Evolutionary conservation across 1,140 invertebrate genomes (phyloP).

Genomic region (Pseudomyrmex pallidus): DNA sequence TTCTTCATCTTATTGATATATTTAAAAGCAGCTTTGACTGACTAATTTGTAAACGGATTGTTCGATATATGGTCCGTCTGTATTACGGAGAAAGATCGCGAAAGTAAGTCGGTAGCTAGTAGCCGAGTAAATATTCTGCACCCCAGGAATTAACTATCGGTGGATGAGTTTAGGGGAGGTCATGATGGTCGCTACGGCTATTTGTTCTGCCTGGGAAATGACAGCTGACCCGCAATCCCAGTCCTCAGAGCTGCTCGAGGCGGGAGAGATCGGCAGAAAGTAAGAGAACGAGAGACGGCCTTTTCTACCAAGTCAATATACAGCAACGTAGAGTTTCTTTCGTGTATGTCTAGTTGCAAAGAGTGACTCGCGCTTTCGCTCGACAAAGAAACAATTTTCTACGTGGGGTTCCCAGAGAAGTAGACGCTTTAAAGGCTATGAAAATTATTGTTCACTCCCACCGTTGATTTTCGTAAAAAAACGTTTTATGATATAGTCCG

Average conservation of each 20-base stretch:
- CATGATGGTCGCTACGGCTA: constrained; percentile 69
- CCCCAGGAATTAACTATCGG: constrained; percentile 67
- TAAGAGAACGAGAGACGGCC: constrained; percentile 12
- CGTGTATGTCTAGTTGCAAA: constrained; percentile 17
- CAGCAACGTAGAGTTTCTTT: constrained; percentile 31
- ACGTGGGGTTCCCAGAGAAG: too few relatives aligned
- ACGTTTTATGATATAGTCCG: constrained; percentile 15
- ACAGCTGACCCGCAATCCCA: constrained; percentile 74
- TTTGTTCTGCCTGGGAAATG: constrained; percentile 75
- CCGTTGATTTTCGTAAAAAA: background rate
- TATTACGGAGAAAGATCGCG: constrained; percentile 28
- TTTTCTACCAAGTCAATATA: constrained; percentile 21
- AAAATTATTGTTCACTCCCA: constrained; percentile 1
- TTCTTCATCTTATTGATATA: background rate
- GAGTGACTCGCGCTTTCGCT: constrained; percentile 42
- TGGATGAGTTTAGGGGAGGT: constrained; percentile 71
- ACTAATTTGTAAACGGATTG: constrained; percentile 13
- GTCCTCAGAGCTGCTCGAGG: constrained; percentile 63
- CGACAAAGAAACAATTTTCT: constrained; percentile 7
- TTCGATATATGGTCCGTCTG: constrained; percentile 3
- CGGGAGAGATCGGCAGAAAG: constrained; percentile 22
- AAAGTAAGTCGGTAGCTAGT: constrained; percentile 68
- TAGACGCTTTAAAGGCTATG: constrained; percentile 21
- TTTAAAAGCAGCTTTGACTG: background rate
- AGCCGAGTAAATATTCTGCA: constrained; percentile 66